Evolutionary conservation across 1,140 invertebrate genomes (phyloP), one percentile per base, ranked within the genome.

Genomic region (Lordiphosa stackelbergi): DNA sequence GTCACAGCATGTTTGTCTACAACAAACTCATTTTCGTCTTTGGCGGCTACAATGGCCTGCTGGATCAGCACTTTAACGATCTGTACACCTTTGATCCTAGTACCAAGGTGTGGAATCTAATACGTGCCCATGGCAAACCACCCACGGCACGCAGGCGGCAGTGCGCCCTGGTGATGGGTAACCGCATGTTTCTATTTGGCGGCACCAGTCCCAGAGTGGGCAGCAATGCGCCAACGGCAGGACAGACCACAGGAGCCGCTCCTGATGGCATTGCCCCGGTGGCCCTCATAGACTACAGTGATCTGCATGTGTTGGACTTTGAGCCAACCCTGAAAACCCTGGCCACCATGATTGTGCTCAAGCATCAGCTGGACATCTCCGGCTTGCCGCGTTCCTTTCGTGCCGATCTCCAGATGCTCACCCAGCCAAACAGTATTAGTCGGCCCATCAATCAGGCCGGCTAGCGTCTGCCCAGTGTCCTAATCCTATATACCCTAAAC

Each of bases 1-100:
- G 95, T 86, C 96, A 97, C 89, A 96, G 95, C 66, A 93, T 95
- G 66, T 96, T 96, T 92, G 89, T 93, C 1, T 91, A 95, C 78
- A 91, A 93, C 62, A 91, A 90, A 16, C 89, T 91, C 66, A 91
- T 97, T 86, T 96, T 95, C 73, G 92, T 97, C 42, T 97, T 97
- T 89, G 96, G 96, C 35, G 96, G 96, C 7, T 97, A 93, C 81
- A 95, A 96, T 88, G 93, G 94, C 4, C 88, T 92, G 11, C 75
- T 88, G 34, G 91, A 93, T 63, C 88, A 90, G 47, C 96, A 97
- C 88, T 97, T 92, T 78, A 94, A 95, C 88, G 95, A 97, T 89
- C 86, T 97, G 34, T 92, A 93, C 74, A 90, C 91, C 75, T 96
- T 93, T 88, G 89, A 91, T 88, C 89, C 92, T 72, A 87, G 87